Evolutionary conservation across 2,797 vertebrate genomes (phyloP).

Genomic region (Argyrosomus regius): DNA sequence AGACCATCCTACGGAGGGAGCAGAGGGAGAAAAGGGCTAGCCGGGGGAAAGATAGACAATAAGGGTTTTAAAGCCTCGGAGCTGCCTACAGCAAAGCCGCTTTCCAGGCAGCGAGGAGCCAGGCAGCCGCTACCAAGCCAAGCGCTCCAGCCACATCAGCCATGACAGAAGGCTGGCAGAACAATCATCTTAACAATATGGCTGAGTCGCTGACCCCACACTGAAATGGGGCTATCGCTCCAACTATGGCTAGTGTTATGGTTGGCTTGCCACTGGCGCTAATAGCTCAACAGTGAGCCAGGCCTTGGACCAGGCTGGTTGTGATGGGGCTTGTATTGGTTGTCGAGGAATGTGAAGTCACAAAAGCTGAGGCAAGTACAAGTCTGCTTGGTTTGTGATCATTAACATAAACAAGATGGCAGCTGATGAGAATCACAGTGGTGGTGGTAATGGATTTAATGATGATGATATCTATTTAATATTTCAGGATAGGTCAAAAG

Average conservation of each 20-base stretch:
- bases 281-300: slow-evolving; percentile 76
- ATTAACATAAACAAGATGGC: slow-evolving; percentile 35
- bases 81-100: slow-evolving; percentile 89
- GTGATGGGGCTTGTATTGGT: slow-evolving; percentile 62
- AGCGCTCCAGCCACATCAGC: slow-evolving; percentile 85
- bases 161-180: slow-evolving; percentile 88
- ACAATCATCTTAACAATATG: slow-evolving; percentile 88
- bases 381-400: slow-evolving; percentile 32
- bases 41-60: slow-evolving; percentile 84
- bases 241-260: slow-evolving; percentile 73
- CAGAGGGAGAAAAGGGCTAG: slow-evolving; percentile 76
- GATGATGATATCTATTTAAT: not conserved
- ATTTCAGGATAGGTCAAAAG: not conserved
- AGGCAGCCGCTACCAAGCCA: slow-evolving; percentile 77
- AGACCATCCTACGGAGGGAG: slow-evolving; percentile 76
- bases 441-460: not conserved
- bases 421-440: slow-evolving; percentile 30
- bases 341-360: slow-evolving; percentile 79
- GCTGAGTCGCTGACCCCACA: slow-evolving; percentile 85
- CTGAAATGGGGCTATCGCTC: slow-evolving; percentile 78
- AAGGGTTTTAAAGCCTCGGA: slow-evolving; percentile 87
- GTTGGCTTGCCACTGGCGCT: slow-evolving; percentile 78
- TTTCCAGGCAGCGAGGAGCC: slow-evolving; percentile 82
- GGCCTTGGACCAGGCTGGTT: slow-evolving; percentile 64
- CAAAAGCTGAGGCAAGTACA: slow-evolving; percentile 41